A percentile compares a stretch with the other conserved stretches of the same genome.
Evolutionary conservation across 2,888 invertebrate species (phyloP).

Genomic region (Colletes collaris): DNA sequence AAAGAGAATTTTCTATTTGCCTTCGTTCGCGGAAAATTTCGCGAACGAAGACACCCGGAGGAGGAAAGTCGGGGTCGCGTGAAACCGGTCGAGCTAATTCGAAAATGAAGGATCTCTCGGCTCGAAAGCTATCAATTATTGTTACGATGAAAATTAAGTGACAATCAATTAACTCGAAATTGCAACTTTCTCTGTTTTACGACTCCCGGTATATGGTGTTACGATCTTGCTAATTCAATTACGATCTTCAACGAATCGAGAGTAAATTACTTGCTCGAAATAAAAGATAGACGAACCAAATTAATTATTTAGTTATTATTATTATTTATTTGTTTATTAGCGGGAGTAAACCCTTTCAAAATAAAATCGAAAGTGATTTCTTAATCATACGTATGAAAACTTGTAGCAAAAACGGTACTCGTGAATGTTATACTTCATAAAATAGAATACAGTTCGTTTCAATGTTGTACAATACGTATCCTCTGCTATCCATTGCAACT

Average conservation of each 20-base stretch:
- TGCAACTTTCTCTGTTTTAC: not conserved
- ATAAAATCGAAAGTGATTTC: too few species aligned
- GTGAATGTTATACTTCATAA: too few species aligned
- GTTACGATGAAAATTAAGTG: not conserved
- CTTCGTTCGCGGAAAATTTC: not conserved
- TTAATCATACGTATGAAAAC: too few species aligned
- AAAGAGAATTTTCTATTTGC: not conserved
- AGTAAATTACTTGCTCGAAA: too few species aligned
- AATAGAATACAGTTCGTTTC: too few species aligned
- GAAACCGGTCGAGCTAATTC: not conserved
- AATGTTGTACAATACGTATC: too few species aligned
- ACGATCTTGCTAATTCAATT: conserved; percentile 23
- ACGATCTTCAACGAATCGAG: conserved; percentile 11
- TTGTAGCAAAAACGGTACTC: too few species aligned
- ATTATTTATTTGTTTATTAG: too few species aligned
- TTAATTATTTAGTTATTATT: too few species aligned
- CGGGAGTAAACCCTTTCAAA: too few species aligned
- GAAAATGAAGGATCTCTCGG: not conserved
- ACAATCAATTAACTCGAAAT: conserved; percentile 8
- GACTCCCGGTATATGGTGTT: not conserved
- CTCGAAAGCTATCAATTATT: conserved; percentile 18
- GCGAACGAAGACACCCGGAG: not conserved
- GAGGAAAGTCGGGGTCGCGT: not conserved
- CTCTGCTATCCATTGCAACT: too few species aligned
- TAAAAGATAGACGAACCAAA: too few species aligned